Conservation (phyloP, 2,888 invertebrate genomes). For the Drosophila leonis region DNA sequence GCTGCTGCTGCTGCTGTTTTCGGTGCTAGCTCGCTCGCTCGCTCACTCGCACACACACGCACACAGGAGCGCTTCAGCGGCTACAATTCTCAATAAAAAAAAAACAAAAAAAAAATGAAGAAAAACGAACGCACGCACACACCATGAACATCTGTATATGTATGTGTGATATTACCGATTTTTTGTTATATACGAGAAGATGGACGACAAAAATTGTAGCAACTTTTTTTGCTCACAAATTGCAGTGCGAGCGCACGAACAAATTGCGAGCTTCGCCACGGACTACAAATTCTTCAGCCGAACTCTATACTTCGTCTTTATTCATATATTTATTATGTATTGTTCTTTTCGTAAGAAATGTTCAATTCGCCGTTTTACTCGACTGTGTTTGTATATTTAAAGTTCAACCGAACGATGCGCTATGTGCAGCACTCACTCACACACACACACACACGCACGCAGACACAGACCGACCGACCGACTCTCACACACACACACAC, state of each 20-base stretch:
- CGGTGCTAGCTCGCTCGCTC: slow-evolving; percentile 40
- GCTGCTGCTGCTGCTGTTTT: slow-evolving; percentile 31
- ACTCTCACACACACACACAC: not conserved
- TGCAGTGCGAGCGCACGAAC: slow-evolving; percentile 23
- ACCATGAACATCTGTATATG: slow-evolving; percentile 6
- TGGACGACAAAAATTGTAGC: slow-evolving; percentile 31
- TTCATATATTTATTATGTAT: not conserved
- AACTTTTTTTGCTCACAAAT: slow-evolving; percentile 23
- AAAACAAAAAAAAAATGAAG: slow-evolving; percentile 38
- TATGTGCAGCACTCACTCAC: slow-evolving; percentile 50
- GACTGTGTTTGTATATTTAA: slow-evolving; percentile 50
- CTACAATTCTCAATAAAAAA: slow-evolving; percentile 50
- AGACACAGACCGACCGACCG: slow-evolving; percentile 1
- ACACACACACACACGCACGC: slow-evolving; percentile 16
- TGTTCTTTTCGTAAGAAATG: slow-evolving; percentile 17
- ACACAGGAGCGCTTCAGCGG: slow-evolving; percentile 33
- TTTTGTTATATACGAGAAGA: slow-evolving; percentile 33
- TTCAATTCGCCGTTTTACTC: slow-evolving; percentile 23
- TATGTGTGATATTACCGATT: slow-evolving; percentile 38
- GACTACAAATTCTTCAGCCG: not conserved
- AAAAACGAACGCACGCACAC: slow-evolving; percentile 29
- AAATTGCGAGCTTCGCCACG: not conserved
- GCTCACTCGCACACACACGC: slow-evolving; percentile 25
- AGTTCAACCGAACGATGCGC: slow-evolving; percentile 51
- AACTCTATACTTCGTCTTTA: not conserved